A percentile compares a stretch with the other conserved stretches of the same genome.
These are phyloP conservation scores for Drosophila incognita DNA, from an alignment of 2,888 invertebrate species.

Conservation along the genomic window DNA sequence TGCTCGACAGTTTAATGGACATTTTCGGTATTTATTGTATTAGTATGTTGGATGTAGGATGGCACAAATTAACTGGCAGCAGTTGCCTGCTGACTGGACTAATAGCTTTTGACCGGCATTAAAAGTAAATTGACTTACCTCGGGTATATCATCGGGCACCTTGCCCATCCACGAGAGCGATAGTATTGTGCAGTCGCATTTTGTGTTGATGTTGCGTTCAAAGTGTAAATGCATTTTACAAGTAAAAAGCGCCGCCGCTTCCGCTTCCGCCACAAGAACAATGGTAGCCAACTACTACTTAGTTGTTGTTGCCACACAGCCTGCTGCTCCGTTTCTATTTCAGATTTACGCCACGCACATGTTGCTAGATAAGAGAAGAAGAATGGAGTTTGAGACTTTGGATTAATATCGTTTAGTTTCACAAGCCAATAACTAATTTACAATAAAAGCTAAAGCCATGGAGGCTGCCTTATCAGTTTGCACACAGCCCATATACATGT, in stretches of 20 bases:
- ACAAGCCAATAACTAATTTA: slow-evolving; percentile 80
- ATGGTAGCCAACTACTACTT: slow-evolving; percentile 45
- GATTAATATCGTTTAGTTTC: slow-evolving; percentile 72
- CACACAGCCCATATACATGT: slow-evolving; percentile 30
- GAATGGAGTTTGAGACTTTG: slow-evolving; percentile 2
- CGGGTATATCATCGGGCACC: slow-evolving; percentile 97
- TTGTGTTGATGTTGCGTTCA: slow-evolving; percentile 96
- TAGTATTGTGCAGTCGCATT: slow-evolving; percentile 97
- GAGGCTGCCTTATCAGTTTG: slow-evolving; percentile 67
- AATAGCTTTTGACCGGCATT: slow-evolving; percentile 44
- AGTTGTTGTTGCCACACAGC: slow-evolving; percentile 8
- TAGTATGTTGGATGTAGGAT: slow-evolving; percentile 51
- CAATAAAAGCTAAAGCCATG: slow-evolving; percentile 62
- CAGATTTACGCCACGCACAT: slow-evolving; percentile 66
- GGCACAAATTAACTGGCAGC: slow-evolving; percentile 32
- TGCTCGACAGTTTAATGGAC: slow-evolving; percentile 71
- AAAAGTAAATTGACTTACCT: slow-evolving; percentile 87
- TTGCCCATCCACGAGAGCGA: slow-evolving; percentile 99
- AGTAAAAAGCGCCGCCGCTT: slow-evolving; percentile 43
- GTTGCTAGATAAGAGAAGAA: slow-evolving; percentile 53
- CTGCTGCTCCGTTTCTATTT: neutral
- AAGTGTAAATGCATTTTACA: slow-evolving; percentile 96
- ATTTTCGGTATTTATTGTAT: slow-evolving; percentile 72
- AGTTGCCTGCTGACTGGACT: slow-evolving; percentile 11
- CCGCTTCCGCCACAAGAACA: slow-evolving; percentile 48